These are phyloP conservation scores for Eriocheir sinensis DNA, from an alignment of 1,140 invertebrate species.

Conservation along the genomic window DNA sequence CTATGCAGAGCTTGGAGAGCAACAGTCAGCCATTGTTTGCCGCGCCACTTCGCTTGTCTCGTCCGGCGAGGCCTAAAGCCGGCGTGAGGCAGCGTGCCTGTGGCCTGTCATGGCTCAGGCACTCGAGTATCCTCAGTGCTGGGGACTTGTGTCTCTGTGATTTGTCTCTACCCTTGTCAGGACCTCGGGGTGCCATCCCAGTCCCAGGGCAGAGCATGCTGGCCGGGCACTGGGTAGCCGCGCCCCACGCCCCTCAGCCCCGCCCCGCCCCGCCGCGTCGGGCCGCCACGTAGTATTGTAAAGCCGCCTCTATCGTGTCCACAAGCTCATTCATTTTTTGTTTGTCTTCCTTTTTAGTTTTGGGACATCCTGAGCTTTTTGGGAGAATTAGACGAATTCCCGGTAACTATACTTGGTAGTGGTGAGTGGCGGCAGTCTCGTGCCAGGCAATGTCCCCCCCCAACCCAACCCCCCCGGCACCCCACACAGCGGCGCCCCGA, in stretches of 20 bases:
- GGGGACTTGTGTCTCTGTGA: too few relatives aligned
- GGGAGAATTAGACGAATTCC: constrained; percentile 77
- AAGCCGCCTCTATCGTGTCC: neutral
- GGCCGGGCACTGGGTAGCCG: neutral
- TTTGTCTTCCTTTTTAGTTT: constrained; percentile 78
- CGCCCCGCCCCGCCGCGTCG: neutral
- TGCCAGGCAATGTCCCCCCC: neutral
- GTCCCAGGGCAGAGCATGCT: too few relatives aligned
- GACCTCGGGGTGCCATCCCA: too few relatives aligned
- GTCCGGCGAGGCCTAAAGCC: too few relatives aligned
- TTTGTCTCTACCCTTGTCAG: too few relatives aligned
- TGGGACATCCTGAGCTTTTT: constrained; percentile 79
- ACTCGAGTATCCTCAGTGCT: too few relatives aligned
- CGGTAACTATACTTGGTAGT: constrained; percentile 75
- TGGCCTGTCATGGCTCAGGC: too few relatives aligned
- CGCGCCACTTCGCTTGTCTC: too few relatives aligned
- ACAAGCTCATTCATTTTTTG: constrained; percentile 62
- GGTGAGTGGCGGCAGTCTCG: constrained; percentile 7
- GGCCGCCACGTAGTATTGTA: neutral
- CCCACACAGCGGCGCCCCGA: neutral
- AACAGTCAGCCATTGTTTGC: too few relatives aligned
- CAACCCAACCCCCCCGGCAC: neutral
- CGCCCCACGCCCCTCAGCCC: neutral
- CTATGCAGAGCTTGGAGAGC: too few relatives aligned
- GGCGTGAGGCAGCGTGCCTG: too few relatives aligned